Evolutionary conservation across 2,113 vertebrate species (phyloP).

Genomic region (Poicephalus meyeri): DNA sequence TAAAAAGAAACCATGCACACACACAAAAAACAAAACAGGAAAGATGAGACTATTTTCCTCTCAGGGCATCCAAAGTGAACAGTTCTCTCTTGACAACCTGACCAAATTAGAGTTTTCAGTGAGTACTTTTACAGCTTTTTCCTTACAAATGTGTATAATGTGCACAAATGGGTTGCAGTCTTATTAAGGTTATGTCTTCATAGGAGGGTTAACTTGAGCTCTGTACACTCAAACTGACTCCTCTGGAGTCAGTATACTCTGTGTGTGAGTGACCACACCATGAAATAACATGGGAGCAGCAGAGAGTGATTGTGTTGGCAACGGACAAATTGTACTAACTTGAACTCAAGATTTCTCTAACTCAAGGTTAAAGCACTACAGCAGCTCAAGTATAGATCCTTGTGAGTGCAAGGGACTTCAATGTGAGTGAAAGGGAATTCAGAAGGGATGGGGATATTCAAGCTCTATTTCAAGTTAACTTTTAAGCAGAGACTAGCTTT

Average conservation of each 20-base stretch:
- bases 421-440: not conserved
- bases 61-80: not conserved
- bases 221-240: not conserved
- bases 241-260: not conserved
- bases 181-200: not conserved
- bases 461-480: not conserved
- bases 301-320: conserved; percentile 39
- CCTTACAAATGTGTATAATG: not conserved
- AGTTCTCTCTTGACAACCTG: not conserved
- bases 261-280: conserved; percentile 29
- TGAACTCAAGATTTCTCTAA: not conserved
- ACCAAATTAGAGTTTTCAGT: not conserved
- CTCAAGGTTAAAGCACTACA: not conserved
- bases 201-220: not conserved
- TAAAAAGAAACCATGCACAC: not conserved
- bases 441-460: not conserved
- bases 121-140: not conserved
- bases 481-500: not conserved
- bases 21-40: too few species aligned
- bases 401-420: not conserved
- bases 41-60: not conserved
- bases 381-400: not conserved
- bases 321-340: not conserved
- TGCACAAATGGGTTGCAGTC: not conserved
- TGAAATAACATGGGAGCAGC: conserved; percentile 55